Conservation (phyloP, 2,797 vertebrate species). For the Cetoscarus ocellatus region DNA sequence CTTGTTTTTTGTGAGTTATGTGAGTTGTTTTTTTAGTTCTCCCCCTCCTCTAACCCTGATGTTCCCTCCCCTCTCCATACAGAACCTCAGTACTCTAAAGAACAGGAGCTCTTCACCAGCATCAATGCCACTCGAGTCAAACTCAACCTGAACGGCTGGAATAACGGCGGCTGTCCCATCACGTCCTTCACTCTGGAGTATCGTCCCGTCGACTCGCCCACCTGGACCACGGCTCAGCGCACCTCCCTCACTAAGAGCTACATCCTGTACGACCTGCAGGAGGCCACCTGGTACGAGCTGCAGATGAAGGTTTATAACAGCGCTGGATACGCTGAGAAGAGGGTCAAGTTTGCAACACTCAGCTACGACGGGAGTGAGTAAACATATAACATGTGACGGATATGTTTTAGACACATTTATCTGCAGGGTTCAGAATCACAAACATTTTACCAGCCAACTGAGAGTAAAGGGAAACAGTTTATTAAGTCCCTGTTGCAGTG, state of each 20-base stretch:
- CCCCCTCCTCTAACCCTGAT: background rate
- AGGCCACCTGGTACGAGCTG: constrained; percentile 97
- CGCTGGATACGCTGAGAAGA: constrained; percentile 95
- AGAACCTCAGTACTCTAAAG: constrained; percentile 98
- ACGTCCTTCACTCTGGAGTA: constrained; percentile 96
- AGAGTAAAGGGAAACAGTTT: background rate
- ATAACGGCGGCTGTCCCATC: constrained; percentile 96
- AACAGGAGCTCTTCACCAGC: constrained; percentile 95
- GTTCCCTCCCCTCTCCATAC: background rate
- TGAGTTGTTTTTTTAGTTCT: background rate
- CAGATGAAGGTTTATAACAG: constrained; percentile 98
- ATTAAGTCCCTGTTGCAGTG: no score
- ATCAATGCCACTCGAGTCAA: constrained; percentile 93
- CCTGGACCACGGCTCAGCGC: constrained; percentile 94
- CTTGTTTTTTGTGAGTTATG: no score
- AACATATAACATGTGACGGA: background rate
- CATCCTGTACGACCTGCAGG: constrained; percentile 94
- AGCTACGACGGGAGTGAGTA: constrained; percentile 97
- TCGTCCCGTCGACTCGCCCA: constrained; percentile 88
- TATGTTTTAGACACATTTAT: constrained; percentile 10
- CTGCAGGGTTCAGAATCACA: constrained; percentile 1
- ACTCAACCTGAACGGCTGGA: constrained; percentile 96
- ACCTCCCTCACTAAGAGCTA: constrained; percentile 97
- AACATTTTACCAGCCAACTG: background rate
- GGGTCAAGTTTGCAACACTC: constrained; percentile 93